A percentile compares a stretch with the other conserved stretches of the same genome.
Conservation (phyloP, 30 jellyfish, hydroid and myxozoan species). For the Cassiopea xamachana region DNA sequence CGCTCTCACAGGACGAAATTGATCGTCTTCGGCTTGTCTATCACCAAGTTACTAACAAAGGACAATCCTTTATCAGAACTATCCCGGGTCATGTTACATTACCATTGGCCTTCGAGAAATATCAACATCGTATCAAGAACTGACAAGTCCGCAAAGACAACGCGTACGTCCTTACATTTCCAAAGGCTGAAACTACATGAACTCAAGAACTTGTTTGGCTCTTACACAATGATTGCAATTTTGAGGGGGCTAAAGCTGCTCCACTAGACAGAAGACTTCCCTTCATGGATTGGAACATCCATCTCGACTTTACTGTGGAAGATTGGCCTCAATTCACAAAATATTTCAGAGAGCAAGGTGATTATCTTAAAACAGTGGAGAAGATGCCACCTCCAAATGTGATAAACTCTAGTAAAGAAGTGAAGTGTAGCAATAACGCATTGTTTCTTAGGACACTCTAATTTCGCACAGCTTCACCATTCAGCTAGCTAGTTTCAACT, state of each 20-base stretch:
- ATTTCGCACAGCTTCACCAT: too few species aligned
- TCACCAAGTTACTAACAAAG: neutral
- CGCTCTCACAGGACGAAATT: neutral
- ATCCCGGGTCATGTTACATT: neutral
- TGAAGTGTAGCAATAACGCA: too few species aligned
- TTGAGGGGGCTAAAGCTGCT: neutral
- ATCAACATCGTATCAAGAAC: neutral
- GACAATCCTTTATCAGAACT: neutral
- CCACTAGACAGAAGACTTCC: neutral
- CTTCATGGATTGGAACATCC: neutral
- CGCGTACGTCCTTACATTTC: conserved; percentile 13
- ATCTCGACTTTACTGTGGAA: neutral
- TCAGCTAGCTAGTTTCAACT: too few species aligned
- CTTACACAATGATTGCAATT: conserved; percentile 27
- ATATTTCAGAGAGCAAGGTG: too few species aligned
- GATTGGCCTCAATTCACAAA: neutral
- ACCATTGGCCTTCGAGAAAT: neutral
- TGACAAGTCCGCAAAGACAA: conserved; percentile 11
- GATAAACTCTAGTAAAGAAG: too few species aligned
- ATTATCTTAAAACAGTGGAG: neutral
- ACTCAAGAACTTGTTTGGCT: conserved; percentile 48
- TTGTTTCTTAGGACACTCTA: too few species aligned
- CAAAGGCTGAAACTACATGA: conserved; percentile 54
- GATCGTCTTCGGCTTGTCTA: neutral
- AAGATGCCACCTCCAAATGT: conserved; percentile 19